Conservation (phyloP, 2,888 invertebrate species). For the Scaptomyza cyrtandrae region DNA sequence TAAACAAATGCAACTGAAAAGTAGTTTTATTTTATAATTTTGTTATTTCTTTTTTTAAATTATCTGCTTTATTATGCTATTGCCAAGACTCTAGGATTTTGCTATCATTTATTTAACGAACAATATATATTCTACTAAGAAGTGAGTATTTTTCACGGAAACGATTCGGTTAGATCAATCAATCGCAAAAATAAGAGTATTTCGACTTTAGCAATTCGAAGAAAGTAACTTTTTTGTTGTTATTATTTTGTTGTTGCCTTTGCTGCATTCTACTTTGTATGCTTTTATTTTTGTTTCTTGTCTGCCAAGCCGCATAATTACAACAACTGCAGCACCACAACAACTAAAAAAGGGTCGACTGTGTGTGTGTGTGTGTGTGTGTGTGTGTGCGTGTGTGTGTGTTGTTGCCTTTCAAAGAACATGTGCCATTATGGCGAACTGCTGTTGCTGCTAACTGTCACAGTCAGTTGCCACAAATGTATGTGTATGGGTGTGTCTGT, state of each 20-base stretch:
- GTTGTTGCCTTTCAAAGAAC: conserved; percentile 63
- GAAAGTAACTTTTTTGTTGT: not conserved
- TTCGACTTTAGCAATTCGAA: not conserved
- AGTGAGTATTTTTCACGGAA: not conserved
- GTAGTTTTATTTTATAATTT: no score
- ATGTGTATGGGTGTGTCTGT: conserved; percentile 18
- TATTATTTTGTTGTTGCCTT: not conserved
- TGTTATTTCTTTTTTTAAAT: no score
- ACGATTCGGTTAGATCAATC: not conserved
- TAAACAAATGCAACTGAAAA: no score
- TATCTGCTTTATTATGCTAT: no score
- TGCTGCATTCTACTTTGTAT: conserved; percentile 16
- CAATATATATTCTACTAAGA: no score
- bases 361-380: conserved; percentile 11
- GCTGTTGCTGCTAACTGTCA: conserved; percentile 59
- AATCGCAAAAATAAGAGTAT: not conserved
- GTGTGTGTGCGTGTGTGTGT: conserved; percentile 5
- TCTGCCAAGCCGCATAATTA: conserved; percentile 72
- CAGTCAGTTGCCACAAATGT: conserved; percentile 34
- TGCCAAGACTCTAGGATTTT: no score
- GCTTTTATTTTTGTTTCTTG: conserved; percentile 14
- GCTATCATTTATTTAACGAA: no score
- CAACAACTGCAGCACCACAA: conserved; percentile 54
- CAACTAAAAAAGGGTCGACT: conserved; percentile 13
- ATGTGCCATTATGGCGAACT: conserved; percentile 78